Conservation (phyloP, 2,888 invertebrate species). For the Tromatobia lineatoria region DNA sequence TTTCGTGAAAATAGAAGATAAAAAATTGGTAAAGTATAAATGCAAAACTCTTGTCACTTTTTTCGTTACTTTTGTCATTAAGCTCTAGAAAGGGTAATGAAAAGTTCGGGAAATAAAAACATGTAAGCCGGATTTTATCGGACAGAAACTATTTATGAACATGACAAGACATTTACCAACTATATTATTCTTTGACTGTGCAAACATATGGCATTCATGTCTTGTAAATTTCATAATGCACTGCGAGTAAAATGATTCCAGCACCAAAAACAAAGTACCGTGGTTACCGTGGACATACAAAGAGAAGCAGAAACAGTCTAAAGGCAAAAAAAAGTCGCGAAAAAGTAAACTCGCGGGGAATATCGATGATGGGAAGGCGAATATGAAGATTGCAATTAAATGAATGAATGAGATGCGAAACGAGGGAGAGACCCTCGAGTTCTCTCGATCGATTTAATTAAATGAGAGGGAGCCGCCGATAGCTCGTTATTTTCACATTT, state of each 20-base stretch:
- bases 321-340: constrained; percentile 18
- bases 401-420: constrained; percentile 49
- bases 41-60: no score
- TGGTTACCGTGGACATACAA: background rate
- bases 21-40: no score
- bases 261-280: background rate
- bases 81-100: no score
- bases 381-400: constrained; percentile 47
- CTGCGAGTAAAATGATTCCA: background rate
- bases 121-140: no score
- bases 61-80: no score
- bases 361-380: constrained; percentile 41
- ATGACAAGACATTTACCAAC: no score
- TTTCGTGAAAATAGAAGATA: no score
- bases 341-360: constrained; percentile 31
- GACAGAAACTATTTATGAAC: no score
- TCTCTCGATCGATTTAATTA: constrained; percentile 58
- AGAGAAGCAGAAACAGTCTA: background rate
- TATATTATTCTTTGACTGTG: no score
- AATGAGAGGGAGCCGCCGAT: constrained; percentile 20
- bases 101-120: no score
- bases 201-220: no score
- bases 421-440: constrained; percentile 18
- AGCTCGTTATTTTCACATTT: constrained; percentile 45
- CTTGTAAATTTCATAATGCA: background rate